Base-by-base conservation (phyloP, 2,797 vertebrate species). In the Hypotaenidia okinawae region DNA sequence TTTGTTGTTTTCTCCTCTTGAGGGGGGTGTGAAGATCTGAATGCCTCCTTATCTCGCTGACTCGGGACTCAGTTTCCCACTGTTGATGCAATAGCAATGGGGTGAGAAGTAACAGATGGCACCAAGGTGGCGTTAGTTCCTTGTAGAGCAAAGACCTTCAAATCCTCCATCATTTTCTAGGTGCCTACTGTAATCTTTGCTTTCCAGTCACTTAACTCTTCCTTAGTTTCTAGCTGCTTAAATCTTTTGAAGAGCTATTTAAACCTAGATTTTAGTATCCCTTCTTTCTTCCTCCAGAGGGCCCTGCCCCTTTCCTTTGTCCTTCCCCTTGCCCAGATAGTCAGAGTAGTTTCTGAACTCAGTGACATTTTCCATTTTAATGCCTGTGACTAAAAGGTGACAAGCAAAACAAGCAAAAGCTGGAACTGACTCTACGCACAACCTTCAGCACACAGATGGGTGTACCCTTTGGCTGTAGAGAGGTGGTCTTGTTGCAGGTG, bases 41-140 rank as follows among this genome's bases (percentile, higher is more conserved):
- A 95, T 22, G 15, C 94, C 76, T 93, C 95, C 90, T 97, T 79
- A 75, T 90, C 74, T 97, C 96, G 12, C 84, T 96, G 96, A 96
- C 97, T 98, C 92, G 67, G 97, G 97, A 98, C 97, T 96, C 95
- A 35, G 21, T 73, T 96, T 96, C 93, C 87, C 55, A 70, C 27
- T 43, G 41, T 43, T 43, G 16, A 43, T 43, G 41, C 41, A 43
- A 16, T 43, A 43, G 41, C 92, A 68, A 35, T 18, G 91, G 96
- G 93, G 81, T 95, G 96, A 97, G 94, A 88, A 87, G 75, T 68
- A 73, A 69, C 70, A 85, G 69, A 39, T 86, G 93, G 92, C 88
- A 95, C 93, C 74, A 59, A 87, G 92, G 79, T 92, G 91, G 33
- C 83, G 51, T 87, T 74, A 66, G 76, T 84, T 97, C 95, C 93